Conservation (phyloP, 2,797 vertebrate genomes). For the Lophius americanus region DNA sequence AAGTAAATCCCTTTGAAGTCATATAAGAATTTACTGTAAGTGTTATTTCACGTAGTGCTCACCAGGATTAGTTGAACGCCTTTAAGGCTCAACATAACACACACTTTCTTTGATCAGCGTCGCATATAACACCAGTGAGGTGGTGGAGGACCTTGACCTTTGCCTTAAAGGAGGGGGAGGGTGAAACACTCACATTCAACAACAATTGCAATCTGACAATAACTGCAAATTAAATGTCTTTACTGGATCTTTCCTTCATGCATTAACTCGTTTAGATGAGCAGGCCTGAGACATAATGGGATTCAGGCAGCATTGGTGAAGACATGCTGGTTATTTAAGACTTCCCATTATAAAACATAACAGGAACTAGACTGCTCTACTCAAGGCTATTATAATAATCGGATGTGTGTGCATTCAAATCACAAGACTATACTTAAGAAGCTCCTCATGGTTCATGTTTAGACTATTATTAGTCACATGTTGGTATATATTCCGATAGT, state of each 20-base stretch:
- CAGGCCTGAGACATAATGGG: slow-evolving; percentile 1
- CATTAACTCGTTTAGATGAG: slow-evolving; percentile 11
- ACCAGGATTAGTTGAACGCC: slow-evolving; percentile 4
- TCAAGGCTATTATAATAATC: slow-evolving; percentile 32
- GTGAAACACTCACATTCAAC: slow-evolving; percentile 4
- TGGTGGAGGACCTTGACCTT: slow-evolving; percentile 43
- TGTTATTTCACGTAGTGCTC: neutral
- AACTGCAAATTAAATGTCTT: slow-evolving; percentile 6
- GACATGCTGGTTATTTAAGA: slow-evolving; percentile 21
- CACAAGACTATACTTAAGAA: slow-evolving; percentile 27
- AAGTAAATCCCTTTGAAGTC: slow-evolving; percentile 22
- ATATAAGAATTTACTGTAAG: slow-evolving; percentile 13
- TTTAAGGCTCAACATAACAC: slow-evolving; percentile 23
- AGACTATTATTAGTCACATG: neutral
- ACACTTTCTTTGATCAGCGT: slow-evolving; percentile 20
- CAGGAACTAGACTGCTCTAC: slow-evolving; percentile 15
- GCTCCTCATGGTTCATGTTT: neutral
- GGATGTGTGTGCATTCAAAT: slow-evolving; percentile 5
- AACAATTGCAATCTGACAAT: slow-evolving; percentile 5
- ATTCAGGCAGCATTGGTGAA: slow-evolving; percentile 14
- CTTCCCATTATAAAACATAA: slow-evolving; percentile 21
- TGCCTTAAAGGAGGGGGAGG: neutral
- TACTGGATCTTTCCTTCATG: slow-evolving; percentile 5
- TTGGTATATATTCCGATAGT: neutral
- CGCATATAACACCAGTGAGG: neutral